A percentile compares a stretch with the other conserved stretches of the same genome.
Evolutionary conservation across 2,888 invertebrate genomes (phyloP).

Genomic region (Rhimphoctona megacephalus): DNA sequence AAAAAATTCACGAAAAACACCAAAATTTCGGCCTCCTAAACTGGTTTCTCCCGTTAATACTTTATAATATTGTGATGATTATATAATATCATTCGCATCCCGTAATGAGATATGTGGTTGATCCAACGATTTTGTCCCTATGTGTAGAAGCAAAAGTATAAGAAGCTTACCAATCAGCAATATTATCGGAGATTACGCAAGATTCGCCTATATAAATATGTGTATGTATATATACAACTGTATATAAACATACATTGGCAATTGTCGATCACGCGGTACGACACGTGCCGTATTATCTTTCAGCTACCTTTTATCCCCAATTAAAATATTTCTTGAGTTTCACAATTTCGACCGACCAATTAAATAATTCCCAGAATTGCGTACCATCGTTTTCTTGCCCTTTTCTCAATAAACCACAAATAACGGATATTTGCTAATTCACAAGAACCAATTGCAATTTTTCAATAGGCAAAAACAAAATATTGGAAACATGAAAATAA

Average conservation of each 20-base stretch:
- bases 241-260: background rate
- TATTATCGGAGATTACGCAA: background rate
- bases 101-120: too few relatives aligned
- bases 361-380: background rate
- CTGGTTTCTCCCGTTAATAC: too few relatives aligned
- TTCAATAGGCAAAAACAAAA: background rate
- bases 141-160: too few relatives aligned
- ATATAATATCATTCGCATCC: too few relatives aligned
- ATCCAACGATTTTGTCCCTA: too few relatives aligned
- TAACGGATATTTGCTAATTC: background rate
- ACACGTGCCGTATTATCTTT: background rate
- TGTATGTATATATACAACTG: background rate
- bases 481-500: background rate
- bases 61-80: too few relatives aligned
- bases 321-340: background rate
- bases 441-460: background rate
- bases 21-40: too few relatives aligned
- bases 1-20: too few relatives aligned
- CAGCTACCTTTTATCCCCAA: background rate
- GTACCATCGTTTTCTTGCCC: background rate
- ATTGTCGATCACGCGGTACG: background rate
- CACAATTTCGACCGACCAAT: background rate
- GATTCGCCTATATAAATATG: background rate
- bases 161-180: too few relatives aligned
- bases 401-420: background rate